Conservation (phyloP, 2,797 vertebrate genomes). For the Schizopygopsis malacanthus region DNA sequence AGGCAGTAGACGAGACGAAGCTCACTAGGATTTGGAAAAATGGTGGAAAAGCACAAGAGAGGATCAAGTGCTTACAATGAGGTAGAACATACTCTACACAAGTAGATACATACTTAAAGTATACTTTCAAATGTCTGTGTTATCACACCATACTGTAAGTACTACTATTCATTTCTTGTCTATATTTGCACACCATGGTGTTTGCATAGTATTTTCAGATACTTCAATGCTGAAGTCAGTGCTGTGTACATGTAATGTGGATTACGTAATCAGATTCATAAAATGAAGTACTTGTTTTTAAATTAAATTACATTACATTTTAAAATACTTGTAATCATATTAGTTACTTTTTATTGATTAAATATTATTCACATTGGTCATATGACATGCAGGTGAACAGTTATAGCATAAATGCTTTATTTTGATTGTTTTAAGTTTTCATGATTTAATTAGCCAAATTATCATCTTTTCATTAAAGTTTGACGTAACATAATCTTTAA, state of each 20-base stretch:
- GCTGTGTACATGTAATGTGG: background rate
- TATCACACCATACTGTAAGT: too few relatives aligned
- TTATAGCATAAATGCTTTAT: background rate
- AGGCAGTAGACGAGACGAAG: background rate
- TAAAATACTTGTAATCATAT: background rate
- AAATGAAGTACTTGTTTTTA: background rate
- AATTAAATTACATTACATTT: background rate
- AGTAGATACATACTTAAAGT: background rate
- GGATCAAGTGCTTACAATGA: background rate
- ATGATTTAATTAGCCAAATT: background rate
- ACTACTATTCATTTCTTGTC: too few relatives aligned
- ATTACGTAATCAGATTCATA: background rate
- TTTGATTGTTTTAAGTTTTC: background rate
- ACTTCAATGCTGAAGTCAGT: background rate
- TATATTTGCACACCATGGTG: too few relatives aligned
- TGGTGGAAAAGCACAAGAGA: background rate
- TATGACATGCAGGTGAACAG: background rate
- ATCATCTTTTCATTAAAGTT: background rate
- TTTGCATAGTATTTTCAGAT: background rate
- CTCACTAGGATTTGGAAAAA: background rate
- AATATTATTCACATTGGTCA: background rate
- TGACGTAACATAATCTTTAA: too few relatives aligned
- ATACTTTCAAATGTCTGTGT: background rate
- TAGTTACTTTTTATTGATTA: background rate
- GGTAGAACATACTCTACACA: background rate